Evolutionary conservation across 2,113 vertebrate genomes (phyloP).

Genomic region (Engraulis encrasicolus): DNA sequence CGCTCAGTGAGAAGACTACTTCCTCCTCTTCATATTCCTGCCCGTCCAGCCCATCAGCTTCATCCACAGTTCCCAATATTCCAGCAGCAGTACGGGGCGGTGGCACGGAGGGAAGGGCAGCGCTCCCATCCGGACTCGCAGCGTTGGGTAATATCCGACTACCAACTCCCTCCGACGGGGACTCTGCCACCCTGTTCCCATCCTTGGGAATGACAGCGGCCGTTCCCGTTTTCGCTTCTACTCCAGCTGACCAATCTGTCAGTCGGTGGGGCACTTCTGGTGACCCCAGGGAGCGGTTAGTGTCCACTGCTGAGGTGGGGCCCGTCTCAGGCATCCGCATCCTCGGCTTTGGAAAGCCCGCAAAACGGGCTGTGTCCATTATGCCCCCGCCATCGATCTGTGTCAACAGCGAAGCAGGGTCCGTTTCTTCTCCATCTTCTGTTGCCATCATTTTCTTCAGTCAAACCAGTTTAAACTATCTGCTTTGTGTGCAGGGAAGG

Average conservation of each 20-base stretch:
- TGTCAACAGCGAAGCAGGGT: conserved; percentile 23
- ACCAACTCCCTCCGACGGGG: conserved; percentile 13
- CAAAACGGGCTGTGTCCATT: background rate
- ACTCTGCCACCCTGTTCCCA: conserved; percentile 17
- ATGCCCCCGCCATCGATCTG: conserved; percentile 8
- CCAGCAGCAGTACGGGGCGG: background rate
- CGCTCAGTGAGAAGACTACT: conserved; percentile 33
- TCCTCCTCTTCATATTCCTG: conserved; percentile 37
- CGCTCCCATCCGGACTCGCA: background rate
- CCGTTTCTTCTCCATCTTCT: conserved; percentile 23
- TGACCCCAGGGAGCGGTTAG: conserved; percentile 11
- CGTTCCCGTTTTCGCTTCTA: conserved; percentile 23
- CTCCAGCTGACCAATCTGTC: conserved; percentile 11
- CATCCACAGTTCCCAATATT: conserved; percentile 20
- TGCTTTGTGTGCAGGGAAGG: background rate
- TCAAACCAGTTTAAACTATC: background rate
- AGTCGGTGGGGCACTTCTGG: conserved; percentile 15
- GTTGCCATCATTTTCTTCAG: conserved; percentile 21
- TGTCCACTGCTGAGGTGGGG: background rate
- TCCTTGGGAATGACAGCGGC: background rate
- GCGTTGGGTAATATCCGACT: conserved; percentile 23
- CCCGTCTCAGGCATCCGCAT: conserved; percentile 15
- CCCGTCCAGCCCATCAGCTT: conserved; percentile 30
- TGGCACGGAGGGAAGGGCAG: conserved; percentile 14
- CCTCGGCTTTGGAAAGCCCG: conserved; percentile 11